A percentile compares a stretch with the other conserved stretches of the same genome.
Conservation (phyloP, 2,888 invertebrate genomes). For the Diaphora mendica region DNA sequence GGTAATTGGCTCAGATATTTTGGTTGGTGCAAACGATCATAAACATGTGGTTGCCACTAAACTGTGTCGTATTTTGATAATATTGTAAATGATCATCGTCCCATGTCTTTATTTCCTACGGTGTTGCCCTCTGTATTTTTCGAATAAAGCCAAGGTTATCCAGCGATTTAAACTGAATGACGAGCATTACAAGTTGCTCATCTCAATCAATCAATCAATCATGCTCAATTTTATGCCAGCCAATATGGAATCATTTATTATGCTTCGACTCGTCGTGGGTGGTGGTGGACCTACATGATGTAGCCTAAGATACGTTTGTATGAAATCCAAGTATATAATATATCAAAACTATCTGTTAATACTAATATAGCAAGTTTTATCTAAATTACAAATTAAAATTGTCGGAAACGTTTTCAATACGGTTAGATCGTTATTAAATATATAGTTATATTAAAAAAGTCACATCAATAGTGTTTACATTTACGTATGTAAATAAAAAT, state of each 20-base stretch:
- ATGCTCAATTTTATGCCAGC: conserved; percentile 8
- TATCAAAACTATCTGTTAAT: not conserved
- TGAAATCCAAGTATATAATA: not conserved
- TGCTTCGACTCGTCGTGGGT: not conserved
- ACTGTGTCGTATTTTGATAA: not conserved
- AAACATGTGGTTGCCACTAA: not conserved
- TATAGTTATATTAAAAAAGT: too few relatives aligned
- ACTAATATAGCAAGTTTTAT: not conserved
- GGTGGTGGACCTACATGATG: not conserved
- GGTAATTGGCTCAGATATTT: too few relatives aligned
- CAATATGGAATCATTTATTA: not conserved
- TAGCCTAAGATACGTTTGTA: not conserved
- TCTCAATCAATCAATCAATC: too few relatives aligned
- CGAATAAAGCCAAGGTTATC: not conserved
- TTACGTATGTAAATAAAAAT: too few relatives aligned
- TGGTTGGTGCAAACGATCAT: too few relatives aligned
- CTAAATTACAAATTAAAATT: too few relatives aligned
- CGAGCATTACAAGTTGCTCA: too few relatives aligned
- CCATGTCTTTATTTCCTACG: not conserved
- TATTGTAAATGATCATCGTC: not conserved
- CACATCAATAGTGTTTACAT: too few relatives aligned
- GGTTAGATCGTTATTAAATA: too few relatives aligned
- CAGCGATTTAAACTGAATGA: not conserved
- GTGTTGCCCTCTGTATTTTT: not conserved
- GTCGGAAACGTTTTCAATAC: too few relatives aligned